These are phyloP conservation scores for Pristionchus japonicus DNA, from an alignment of 2,888 invertebrate genomes.

Conservation along the genomic window DNA sequence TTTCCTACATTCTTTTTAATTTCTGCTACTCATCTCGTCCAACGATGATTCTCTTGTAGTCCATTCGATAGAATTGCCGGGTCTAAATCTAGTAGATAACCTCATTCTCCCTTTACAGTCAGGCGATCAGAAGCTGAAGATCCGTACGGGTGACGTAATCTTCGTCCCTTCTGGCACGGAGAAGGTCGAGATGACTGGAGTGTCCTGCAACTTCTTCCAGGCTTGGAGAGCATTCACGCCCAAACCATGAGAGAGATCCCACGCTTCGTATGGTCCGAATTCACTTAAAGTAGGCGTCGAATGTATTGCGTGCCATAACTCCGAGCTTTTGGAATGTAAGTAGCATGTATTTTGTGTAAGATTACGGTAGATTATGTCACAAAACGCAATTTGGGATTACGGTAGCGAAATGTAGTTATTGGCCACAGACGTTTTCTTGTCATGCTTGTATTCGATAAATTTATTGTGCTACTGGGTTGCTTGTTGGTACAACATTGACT, in stretches of 20 bases:
- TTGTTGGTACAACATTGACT: no score
- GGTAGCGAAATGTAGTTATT: not conserved
- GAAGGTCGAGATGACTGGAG: not conserved
- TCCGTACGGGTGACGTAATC: constrained; percentile 38
- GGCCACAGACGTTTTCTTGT: not conserved
- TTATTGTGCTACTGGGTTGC: no score
- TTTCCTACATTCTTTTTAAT: no score
- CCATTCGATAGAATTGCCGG: no score
- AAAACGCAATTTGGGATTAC: not conserved
- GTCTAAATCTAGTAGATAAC: no score
- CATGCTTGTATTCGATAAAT: not conserved
- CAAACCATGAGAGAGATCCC: not conserved
- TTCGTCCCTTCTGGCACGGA: constrained; percentile 35
- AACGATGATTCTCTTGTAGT: no score
- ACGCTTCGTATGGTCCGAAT: not conserved
- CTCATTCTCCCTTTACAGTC: not conserved
- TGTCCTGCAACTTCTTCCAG: constrained; percentile 44
- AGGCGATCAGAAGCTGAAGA: constrained; percentile 10
- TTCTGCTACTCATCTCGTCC: no score
- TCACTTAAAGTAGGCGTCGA: not conserved
- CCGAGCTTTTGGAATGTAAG: not conserved
- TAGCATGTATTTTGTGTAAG: not conserved
- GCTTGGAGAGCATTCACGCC: constrained; percentile 46
- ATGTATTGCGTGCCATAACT: not conserved
- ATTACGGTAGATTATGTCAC: not conserved